These are phyloP conservation scores for Sminthurides bifidus DNA, from an alignment of 1,140 invertebrate species.

Conservation along the genomic window DNA sequence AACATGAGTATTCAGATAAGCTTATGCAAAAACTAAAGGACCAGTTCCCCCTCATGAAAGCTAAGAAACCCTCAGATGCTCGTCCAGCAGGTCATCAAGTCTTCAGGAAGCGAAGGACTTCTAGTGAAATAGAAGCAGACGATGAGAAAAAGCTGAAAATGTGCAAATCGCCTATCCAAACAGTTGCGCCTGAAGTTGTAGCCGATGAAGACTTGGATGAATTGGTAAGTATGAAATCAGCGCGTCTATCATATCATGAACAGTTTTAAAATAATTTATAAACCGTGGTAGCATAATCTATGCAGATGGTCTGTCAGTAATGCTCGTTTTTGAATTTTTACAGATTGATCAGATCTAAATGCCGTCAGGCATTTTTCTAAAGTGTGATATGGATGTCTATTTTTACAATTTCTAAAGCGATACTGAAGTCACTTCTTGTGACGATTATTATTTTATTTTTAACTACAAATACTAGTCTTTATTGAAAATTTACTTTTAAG, in stretches of 20 bases:
- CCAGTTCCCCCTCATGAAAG: slow-evolving; percentile 2
- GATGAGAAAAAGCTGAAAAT: slow-evolving; percentile 6
- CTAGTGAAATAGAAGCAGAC: neutral
- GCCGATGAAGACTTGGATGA: neutral
- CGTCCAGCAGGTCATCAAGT: slow-evolving; percentile 20
- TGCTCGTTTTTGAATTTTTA: too few species aligned
- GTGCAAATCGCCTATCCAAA: neutral
- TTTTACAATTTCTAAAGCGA: too few species aligned
- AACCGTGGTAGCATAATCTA: neutral
- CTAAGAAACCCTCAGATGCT: slow-evolving; percentile 1
- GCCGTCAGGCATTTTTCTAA: too few species aligned
- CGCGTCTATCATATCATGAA: neutral
- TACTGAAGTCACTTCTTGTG: neutral
- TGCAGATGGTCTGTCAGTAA: neutral
- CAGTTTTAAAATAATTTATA: neutral
- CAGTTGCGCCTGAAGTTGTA: neutral
- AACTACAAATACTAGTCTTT: too few species aligned
- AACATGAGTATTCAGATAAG: neutral
- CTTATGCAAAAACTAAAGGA: neutral
- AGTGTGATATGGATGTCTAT: too few species aligned
- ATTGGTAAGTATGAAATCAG: neutral
- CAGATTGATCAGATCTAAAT: too few species aligned
- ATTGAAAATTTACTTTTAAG: too few species aligned
- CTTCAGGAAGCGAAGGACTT: slow-evolving; percentile 17
- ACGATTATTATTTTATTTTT: neutral